phyloP scores from a whole-genome alignment of 2,797 vertebrate genomes.

The Ibycter americanus region DNA sequence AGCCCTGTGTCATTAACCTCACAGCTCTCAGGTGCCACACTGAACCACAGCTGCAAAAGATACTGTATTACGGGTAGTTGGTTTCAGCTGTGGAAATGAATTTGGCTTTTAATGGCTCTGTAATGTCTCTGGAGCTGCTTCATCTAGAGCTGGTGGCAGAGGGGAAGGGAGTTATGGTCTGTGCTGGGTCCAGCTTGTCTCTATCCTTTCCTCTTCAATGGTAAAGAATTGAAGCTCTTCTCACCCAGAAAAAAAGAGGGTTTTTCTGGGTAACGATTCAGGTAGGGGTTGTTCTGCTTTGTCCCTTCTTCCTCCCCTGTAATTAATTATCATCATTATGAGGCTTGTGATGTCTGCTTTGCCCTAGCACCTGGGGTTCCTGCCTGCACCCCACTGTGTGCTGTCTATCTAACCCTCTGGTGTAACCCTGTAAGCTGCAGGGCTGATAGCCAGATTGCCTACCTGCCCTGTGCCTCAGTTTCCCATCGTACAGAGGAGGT shows the following conservation, averaged over 20 bases:
- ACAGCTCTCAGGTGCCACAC: conserved; percentile 60
- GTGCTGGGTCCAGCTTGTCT: neutral
- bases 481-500: neutral
- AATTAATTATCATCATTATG: conserved; percentile 11
- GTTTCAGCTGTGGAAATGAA: conserved; percentile 41
- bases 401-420: neutral
- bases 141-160: neutral
- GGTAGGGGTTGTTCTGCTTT: conserved; percentile 18
- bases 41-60: conserved; percentile 36
- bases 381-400: neutral
- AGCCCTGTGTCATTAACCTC: conserved; percentile 68
- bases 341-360: neutral
- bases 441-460: neutral
- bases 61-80: neutral
- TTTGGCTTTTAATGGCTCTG: conserved; percentile 37
- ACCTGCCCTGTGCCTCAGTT: neutral
- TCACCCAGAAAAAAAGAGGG: neutral
- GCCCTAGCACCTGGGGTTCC: neutral
- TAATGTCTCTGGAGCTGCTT: neutral
- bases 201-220: accelerated
- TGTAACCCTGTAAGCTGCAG: neutral
- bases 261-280: conserved; percentile 20
- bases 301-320: neutral
- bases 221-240: neutral
- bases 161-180: neutral